Base-by-base conservation (phyloP, 2,113 vertebrate species). In the Talpa occidentalis region DNA sequence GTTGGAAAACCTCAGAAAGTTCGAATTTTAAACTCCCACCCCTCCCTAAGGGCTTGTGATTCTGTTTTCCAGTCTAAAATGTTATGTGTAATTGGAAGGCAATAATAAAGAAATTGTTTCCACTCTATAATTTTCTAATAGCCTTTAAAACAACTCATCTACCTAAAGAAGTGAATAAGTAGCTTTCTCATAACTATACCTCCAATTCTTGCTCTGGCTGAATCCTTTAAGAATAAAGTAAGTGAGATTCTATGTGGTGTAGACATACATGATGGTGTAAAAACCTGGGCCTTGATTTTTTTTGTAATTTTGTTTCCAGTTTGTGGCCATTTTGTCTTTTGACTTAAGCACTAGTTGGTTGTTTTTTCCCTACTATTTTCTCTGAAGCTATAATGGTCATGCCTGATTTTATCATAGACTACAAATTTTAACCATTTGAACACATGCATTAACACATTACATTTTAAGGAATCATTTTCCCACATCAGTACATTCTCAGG, bases 21-120 rank as follows among this genome's bases (percentile, higher is more conserved):
- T 87, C 5, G 35, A 16, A 49, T 77, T 89, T 40, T 79, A 79
- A 94, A 64, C 19, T 54, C 15, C 28, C 64, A 94, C 69, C 37
- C 52, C 16, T 91, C 49, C 87, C 62, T 87, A 88, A 74, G 69
- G 32, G 69, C 93, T 90, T 90, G 28, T 52, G 32, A 44, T 69
- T 81, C 74, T 93, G 49, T 64, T 92, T 90, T 85, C 67, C 92
- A 74, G 24, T 81, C 92, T 37, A 94, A 95, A 95, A 73, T 79
- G 10, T 3, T 56, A 28, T 28, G 44, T 42, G 40, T 69, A 92
- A 81, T 72, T 81, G 52, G 64, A 93, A 91, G 30, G 9, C 47
- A 85, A 19, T 86, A 49, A 79, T 79, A 78, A 94, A 74, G 30
- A 93, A 83, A 88, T 87, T 90, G 52, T 83, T 80, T 76, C 56